phyloP scores from a whole-genome alignment of 2,888 invertebrate genomes.

The Horisme vitalbata region DNA sequence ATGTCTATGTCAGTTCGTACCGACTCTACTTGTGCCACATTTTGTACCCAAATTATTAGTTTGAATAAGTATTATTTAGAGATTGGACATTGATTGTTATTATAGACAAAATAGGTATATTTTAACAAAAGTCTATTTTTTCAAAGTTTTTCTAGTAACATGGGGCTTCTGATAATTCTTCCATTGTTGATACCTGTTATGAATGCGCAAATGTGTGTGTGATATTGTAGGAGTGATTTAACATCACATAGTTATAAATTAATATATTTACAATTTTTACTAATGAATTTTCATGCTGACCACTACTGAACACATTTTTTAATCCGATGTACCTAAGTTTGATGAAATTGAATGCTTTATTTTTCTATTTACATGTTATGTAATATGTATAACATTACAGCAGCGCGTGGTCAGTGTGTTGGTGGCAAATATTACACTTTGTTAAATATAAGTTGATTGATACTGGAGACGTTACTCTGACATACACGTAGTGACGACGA shows the following conservation, averaged over 20 bases:
- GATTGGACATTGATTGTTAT: conserved; percentile 32
- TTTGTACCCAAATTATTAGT: conserved; percentile 32
- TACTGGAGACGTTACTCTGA: no score
- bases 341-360: conserved; percentile 50
- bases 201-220: conserved; percentile 53
- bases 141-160: conserved; percentile 48
- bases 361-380: conserved; percentile 66
- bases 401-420: conserved; percentile 41
- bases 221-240: conserved; percentile 43
- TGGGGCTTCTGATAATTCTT: conserved; percentile 73
- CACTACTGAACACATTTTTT: no score
- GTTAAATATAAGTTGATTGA: no score
- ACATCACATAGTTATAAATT: conserved; percentile 32
- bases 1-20: conserved; percentile 22
- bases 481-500: no score
- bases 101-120: conserved; percentile 27
- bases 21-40: conserved; percentile 40
- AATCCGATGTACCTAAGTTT: no score
- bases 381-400: conserved; percentile 39
- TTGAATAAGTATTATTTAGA: conserved; percentile 30
- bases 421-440: conserved; percentile 41
- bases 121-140: conserved; percentile 44
- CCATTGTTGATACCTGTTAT: conserved; percentile 64
- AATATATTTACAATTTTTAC: conserved; percentile 53
- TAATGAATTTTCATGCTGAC: conserved; percentile 32